Evolutionary conservation across 2,888 invertebrate genomes (phyloP).

Genomic region (Drosophila testacea): DNA sequence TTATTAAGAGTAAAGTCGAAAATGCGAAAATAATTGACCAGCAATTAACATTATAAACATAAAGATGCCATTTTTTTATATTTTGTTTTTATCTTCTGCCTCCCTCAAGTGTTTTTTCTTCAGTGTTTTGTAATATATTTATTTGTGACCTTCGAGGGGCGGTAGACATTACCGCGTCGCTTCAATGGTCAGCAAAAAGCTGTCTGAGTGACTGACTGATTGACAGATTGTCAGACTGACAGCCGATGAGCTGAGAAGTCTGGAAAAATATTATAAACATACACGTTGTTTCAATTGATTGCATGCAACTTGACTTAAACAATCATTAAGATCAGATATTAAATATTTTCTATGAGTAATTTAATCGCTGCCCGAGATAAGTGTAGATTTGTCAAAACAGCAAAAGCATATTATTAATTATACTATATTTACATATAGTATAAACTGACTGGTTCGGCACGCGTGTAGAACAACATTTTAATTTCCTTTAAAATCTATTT

Average conservation of each 20-base stretch:
- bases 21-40: slow-evolving; percentile 22
- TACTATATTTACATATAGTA: background rate
- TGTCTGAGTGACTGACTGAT: slow-evolving; percentile 32
- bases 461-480: too few species aligned
- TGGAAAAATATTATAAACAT: slow-evolving; percentile 7
- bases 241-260: slow-evolving; percentile 50
- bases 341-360: slow-evolving; percentile 10
- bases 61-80: slow-evolving; percentile 1
- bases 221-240: slow-evolving; percentile 55
- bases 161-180: slow-evolving; percentile 67
- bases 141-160: slow-evolving; percentile 72
- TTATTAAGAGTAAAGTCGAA: slow-evolving; percentile 12
- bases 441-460: background rate
- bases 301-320: slow-evolving; percentile 21
- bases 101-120: slow-evolving; percentile 62
- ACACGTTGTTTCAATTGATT: slow-evolving; percentile 22
- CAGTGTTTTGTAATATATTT: slow-evolving; percentile 8
- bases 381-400: slow-evolving; percentile 12
- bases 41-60: slow-evolving; percentile 14
- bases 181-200: slow-evolving; percentile 66
- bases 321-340: slow-evolving; percentile 24
- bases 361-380: slow-evolving; percentile 3
- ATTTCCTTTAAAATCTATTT: too few species aligned
- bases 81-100: slow-evolving; percentile 32
- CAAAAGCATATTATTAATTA: background rate